phyloP scores from a whole-genome alignment of 1,140 invertebrate genomes.

The Phymastichus coffea region DNA sequence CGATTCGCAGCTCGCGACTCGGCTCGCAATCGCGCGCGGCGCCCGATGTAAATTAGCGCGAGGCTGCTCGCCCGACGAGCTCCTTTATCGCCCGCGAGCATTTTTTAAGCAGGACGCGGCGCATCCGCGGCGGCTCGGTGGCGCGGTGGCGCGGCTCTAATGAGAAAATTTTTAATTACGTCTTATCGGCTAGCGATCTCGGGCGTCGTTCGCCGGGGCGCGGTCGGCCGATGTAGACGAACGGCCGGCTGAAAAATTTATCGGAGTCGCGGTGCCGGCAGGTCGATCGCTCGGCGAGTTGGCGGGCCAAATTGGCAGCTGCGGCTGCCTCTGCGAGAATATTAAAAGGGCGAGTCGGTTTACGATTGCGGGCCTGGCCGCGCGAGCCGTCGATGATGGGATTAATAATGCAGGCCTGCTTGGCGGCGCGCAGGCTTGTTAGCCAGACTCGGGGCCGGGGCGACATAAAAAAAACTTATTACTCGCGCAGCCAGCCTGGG shows the following conservation, averaged over 20 bases:
- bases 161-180: slow-evolving; percentile 61
- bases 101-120: slow-evolving; percentile 51
- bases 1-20: slow-evolving; percentile 47
- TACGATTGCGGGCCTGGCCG: slow-evolving; percentile 30
- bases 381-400: slow-evolving; percentile 41
- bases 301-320: too few relatives aligned
- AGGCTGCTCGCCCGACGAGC: slow-evolving; percentile 40
- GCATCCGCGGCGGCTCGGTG: slow-evolving; percentile 31
- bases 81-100: slow-evolving; percentile 56
- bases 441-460: too few relatives aligned
- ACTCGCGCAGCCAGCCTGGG: slow-evolving; percentile 33
- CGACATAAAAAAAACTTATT: slow-evolving; percentile 57
- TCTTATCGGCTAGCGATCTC: slow-evolving; percentile 59
- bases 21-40: slow-evolving; percentile 52
- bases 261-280: too few relatives aligned
- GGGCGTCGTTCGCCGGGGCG: slow-evolving; percentile 13
- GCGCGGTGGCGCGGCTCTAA: slow-evolving; percentile 50
- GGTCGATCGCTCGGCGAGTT: too few relatives aligned
- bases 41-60: slow-evolving; percentile 56
- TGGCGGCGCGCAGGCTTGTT: slow-evolving; percentile 41
- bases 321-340: too few relatives aligned
- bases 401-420: slow-evolving; percentile 52
- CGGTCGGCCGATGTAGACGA: too few relatives aligned
- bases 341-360: slow-evolving; percentile 38
- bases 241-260: too few relatives aligned